Base-by-base conservation (phyloP, 2,797 vertebrate genomes). In the Chaunax sp. region DNA sequence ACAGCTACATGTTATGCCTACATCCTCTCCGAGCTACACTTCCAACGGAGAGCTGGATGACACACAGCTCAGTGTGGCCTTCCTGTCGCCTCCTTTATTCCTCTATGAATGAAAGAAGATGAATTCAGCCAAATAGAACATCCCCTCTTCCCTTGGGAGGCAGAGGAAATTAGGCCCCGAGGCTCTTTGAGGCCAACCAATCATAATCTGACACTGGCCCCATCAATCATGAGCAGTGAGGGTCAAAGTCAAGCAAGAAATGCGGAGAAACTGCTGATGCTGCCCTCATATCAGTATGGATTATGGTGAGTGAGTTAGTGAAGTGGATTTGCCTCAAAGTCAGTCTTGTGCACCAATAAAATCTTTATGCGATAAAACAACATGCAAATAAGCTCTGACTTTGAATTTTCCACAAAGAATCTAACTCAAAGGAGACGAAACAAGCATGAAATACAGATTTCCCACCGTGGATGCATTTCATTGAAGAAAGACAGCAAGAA, bases 11-110 rank as follows among this genome's bases (percentile, higher is more conserved):
- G 77, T 81, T 84, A 81, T 70, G 77, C 58, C 87, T 58, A 79
- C 89, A 91, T 92, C 92, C 89, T 90, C 83, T 82, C 84, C 73
- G 54, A 79, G 80, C 69, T 49, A 50, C 30, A 4, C 56, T 20
- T 56, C 68, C 79, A 79, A 16, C 0, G 30, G 62, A 84, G 74
- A 84, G 81, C 88, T 72, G 84, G 81, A 85, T 59, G 80, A 83
- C 67, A 83, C 56, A 1, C 62, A 58, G 63, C 77, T 52, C 77
- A 72, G 80, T 72, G 76, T 68, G 80, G 83, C 77, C 79, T 89
- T 84, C 87, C 85, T 78, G 82, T 75, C 33, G 11, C 65, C 69
- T 85, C 74, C 53, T 75, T 58, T 23, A 23, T 68, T 77, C 74
- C 61, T 69, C 73, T 47, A 23, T 60, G 73, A 82, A 90, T 87